Evolutionary conservation across 1,140 invertebrate species (phyloP).

Genomic region (Fopius arisanus): DNA sequence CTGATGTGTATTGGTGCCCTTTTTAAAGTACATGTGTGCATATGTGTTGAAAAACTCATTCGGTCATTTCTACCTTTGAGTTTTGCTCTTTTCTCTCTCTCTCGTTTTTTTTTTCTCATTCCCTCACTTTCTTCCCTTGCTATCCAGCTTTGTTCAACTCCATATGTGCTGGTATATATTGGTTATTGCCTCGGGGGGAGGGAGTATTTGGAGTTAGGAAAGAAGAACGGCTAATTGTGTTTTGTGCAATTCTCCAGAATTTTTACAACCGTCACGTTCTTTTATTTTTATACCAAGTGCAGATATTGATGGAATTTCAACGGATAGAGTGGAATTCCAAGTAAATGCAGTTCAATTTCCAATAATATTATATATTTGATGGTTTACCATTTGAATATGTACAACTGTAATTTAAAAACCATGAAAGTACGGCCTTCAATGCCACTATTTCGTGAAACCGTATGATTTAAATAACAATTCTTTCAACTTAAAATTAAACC

Average conservation of each 20-base stretch:
- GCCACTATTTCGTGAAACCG: not conserved
- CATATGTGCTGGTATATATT: constrained; percentile 30
- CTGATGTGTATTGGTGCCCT: not conserved
- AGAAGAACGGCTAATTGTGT: constrained; percentile 58
- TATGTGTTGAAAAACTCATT: constrained; percentile 4
- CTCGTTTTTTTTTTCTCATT: constrained; percentile 36
- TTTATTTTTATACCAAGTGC: constrained; percentile 7
- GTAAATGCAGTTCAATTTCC: too few relatives aligned
- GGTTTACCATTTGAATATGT: not conserved
- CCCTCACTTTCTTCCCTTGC: constrained; percentile 18
- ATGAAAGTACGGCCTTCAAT: constrained; percentile 23
- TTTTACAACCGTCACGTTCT: constrained; percentile 14
- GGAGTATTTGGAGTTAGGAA: constrained; percentile 45
- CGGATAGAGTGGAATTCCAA: too few relatives aligned
- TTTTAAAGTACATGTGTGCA: not conserved
- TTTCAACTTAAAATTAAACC: constrained; percentile 8
- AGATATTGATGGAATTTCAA: not conserved
- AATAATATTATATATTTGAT: too few relatives aligned
- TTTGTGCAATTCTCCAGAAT: constrained; percentile 58
- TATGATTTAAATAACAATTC: constrained; percentile 6
- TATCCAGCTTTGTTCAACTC: constrained; percentile 39
- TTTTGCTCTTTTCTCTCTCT: constrained; percentile 26
- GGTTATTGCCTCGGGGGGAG: constrained; percentile 43
- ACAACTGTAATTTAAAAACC: not conserved
- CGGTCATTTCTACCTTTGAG: not conserved